Base-by-base conservation (phyloP, 1,140 invertebrate species). In the Spodoptera litura region DNA sequence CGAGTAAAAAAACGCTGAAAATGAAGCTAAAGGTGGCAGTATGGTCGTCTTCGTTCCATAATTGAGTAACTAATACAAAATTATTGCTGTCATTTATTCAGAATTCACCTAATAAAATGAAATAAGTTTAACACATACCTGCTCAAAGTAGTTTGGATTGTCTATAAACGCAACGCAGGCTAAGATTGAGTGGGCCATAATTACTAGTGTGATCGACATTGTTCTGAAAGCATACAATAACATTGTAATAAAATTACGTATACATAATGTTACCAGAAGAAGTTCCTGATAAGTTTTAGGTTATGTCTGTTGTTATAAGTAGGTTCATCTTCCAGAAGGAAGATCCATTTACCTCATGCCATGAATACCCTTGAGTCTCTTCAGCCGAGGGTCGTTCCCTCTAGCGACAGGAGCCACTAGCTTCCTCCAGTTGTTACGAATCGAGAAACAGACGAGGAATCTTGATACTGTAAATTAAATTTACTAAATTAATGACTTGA, bases 381-480 rank as follows among this genome's bases (percentile, higher is more conserved):
- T 76, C 2, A 83, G 38, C 0, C 80, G 52, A 8, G 81, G 70
- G 0, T 83, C 81, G 0, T 66, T 78, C 0, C 76, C 76, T 10
- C 13, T 13, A 1, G 58, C 78, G 13, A 66, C 35, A 0, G 76
- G 71, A 8, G 80, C 68, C 27, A 78, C 52, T 51, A 85, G 31
- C 53, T 77, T 80, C n/a, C 49, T 76, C 81, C 84, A 85, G 31
- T 85, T 85, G 11, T 62, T 66, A 15, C 77, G 77, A 2, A 83
- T 59, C 0, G 81, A 83, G 56, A 85, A 85, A 38, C 77, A 75
- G 35, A 78, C 15, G 27, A 85, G 76, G 20, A 78, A 75, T 20
- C 55, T 31, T 15, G 77, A 73, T 12, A 72, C 81, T 83, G 64
- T 3, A 79, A 81, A 73, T 15, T 15, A 80, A 78, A 44, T 44